Evolutionary conservation across 2,888 invertebrate genomes (phyloP).

Genomic region (Kryphioiulus occultus): DNA sequence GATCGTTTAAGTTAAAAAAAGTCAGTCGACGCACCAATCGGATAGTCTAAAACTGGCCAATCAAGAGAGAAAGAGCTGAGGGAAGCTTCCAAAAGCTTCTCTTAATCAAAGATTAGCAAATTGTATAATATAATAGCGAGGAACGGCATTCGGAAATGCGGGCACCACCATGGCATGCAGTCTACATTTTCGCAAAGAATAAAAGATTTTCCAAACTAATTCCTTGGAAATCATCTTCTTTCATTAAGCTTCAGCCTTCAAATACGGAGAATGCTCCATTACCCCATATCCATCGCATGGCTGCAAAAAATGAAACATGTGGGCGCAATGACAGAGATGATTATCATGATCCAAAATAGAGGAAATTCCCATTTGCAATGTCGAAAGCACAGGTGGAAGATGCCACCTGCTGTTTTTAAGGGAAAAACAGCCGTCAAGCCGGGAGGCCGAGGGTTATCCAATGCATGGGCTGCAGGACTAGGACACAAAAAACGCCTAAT

Average conservation of each 20-base stretch:
- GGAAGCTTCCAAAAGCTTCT: neutral
- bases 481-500: neutral
- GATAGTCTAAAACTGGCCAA: neutral
- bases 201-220: slow-evolving; percentile 35
- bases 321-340: neutral
- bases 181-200: slow-evolving; percentile 33
- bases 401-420: neutral
- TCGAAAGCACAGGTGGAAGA: slow-evolving; percentile 20
- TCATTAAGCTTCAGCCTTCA: neutral
- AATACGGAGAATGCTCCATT: neutral
- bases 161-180: neutral
- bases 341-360: neutral
- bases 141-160: slow-evolving; percentile 33
- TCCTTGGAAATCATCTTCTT: slow-evolving; percentile 2
- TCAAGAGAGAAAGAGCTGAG: neutral
- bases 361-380: neutral
- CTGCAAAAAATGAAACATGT: neutral
- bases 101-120: slow-evolving; percentile 45
- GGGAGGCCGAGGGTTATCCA: neutral
- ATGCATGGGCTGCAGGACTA: neutral
- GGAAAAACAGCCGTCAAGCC: neutral
- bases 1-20: neutral
- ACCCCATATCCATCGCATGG: neutral
- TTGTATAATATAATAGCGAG: slow-evolving; percentile 4
- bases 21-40: neutral